These are phyloP conservation scores for Coptotermes formosanus DNA, from an alignment of 1,140 invertebrate species.

Conservation along the genomic window DNA sequence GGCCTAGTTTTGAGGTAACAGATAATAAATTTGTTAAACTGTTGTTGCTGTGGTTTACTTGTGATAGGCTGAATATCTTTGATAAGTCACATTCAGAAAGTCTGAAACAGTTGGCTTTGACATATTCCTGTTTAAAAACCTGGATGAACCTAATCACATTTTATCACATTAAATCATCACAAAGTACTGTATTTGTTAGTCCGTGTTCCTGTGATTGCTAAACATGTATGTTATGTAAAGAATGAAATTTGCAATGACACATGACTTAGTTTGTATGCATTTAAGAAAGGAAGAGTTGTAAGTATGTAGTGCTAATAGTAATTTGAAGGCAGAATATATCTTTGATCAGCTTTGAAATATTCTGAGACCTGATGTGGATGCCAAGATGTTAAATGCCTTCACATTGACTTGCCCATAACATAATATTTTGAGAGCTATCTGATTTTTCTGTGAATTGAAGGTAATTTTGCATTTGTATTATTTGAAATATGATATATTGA, in stretches of 20 bases:
- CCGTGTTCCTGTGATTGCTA: not conserved
- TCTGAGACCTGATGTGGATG: not conserved
- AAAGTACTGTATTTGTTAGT: not conserved
- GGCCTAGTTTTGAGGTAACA: not conserved
- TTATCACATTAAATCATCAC: slow-evolving; percentile 4
- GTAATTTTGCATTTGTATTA: no score
- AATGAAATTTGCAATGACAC: not conserved
- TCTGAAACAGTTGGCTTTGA: not conserved
- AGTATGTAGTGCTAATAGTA: not conserved
- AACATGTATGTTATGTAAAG: no score
- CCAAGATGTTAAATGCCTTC: no score
- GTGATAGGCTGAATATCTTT: not conserved
- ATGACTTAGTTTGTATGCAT: not conserved
- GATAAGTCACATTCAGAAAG: not conserved
- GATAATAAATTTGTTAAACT: not conserved
- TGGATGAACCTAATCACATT: not conserved
- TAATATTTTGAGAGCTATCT: no score
- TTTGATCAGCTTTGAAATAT: not conserved
- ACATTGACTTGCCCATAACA: no score
- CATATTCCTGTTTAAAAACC: not conserved
- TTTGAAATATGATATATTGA: no score
- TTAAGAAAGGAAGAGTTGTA: not conserved
- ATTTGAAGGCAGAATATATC: not conserved
- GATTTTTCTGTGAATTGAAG: no score
- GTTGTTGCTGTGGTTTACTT: not conserved